Evolutionary conservation across 2,888 invertebrate genomes (phyloP).

Genomic region (Apocheima hispidaria): DNA sequence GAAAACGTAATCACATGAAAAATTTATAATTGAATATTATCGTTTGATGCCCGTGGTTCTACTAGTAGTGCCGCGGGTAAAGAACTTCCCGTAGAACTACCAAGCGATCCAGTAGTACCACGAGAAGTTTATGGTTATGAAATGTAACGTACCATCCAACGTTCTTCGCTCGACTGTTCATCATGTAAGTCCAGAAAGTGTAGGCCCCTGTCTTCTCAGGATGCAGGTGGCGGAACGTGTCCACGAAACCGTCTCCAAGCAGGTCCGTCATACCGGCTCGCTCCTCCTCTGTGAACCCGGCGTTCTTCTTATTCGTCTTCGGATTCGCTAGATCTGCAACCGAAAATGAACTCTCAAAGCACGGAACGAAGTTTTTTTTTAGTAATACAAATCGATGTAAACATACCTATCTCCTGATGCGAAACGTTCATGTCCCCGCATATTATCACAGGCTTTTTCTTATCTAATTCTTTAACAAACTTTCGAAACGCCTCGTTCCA

Average conservation of each 20-base stretch:
- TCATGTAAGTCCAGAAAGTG: slow-evolving; percentile 98
- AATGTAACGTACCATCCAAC: slow-evolving; percentile 96
- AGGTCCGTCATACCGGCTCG: slow-evolving; percentile 95
- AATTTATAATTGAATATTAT: no score
- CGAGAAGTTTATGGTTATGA: not conserved
- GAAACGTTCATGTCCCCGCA: slow-evolving; percentile 99
- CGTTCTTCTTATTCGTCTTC: slow-evolving; percentile 95
- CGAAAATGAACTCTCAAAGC: slow-evolving; percentile 3
- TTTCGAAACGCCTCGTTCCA: slow-evolving; percentile 95
- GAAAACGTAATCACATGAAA: no score
- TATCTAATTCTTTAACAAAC: slow-evolving; percentile 92
- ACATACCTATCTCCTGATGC: slow-evolving; percentile 95
- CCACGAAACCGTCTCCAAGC: slow-evolving; percentile 93
- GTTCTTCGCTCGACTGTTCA: slow-evolving; percentile 94
- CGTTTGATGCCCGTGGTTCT: no score
- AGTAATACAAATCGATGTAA: slow-evolving; percentile 5
- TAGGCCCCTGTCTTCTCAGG: slow-evolving; percentile 94
- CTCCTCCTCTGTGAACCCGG: slow-evolving; percentile 98
- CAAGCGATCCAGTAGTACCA: no score
- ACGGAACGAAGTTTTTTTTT: not conserved
- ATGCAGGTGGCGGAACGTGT: slow-evolving; percentile 94
- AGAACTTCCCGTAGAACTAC: no score
- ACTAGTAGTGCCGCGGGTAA: no score
- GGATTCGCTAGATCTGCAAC: slow-evolving; percentile 96
- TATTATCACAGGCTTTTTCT: slow-evolving; percentile 96